phyloP scores from a whole-genome alignment of 2,113 vertebrate species.

The Corythornis cristatus region DNA sequence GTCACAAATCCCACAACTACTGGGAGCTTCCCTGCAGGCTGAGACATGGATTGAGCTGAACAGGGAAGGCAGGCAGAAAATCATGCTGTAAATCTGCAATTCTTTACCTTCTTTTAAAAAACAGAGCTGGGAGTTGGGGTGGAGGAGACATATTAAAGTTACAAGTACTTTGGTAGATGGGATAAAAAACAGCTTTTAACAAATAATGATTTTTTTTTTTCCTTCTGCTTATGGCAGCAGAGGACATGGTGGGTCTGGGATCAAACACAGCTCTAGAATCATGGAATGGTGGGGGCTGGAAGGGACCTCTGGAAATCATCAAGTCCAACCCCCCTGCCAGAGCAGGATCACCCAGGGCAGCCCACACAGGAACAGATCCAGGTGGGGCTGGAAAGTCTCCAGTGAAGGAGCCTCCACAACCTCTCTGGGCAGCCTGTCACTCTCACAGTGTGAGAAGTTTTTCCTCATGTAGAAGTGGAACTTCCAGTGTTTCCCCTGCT shows the following conservation, averaged over 20 bases:
- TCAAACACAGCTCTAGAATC: background rate
- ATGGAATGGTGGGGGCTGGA: too few species aligned
- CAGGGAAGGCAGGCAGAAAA: background rate
- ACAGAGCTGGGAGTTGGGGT: background rate
- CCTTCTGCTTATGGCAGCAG: background rate
- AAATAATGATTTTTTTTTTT: background rate
- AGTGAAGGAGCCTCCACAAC: too few species aligned
- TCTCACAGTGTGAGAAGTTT: too few species aligned
- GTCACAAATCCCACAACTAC: background rate
- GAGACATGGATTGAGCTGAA: rapidly evolving
- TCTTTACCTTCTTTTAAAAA: background rate
- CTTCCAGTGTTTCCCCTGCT: too few species aligned
- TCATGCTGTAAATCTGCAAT: rapidly evolving
- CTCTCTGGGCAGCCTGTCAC: too few species aligned
- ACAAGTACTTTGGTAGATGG: background rate
- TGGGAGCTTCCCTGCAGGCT: background rate
- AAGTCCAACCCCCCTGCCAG: too few species aligned
- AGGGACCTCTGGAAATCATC: too few species aligned
- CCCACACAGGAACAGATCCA: too few species aligned
- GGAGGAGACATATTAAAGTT: background rate
- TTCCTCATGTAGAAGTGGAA: too few species aligned
- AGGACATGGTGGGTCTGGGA: rapidly evolving
- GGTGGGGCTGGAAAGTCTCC: too few species aligned
- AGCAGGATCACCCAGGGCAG: too few species aligned
- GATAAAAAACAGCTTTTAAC: background rate